phyloP scores from a whole-genome alignment of 2,888 invertebrate species.

The Morpho achilles region DNA sequence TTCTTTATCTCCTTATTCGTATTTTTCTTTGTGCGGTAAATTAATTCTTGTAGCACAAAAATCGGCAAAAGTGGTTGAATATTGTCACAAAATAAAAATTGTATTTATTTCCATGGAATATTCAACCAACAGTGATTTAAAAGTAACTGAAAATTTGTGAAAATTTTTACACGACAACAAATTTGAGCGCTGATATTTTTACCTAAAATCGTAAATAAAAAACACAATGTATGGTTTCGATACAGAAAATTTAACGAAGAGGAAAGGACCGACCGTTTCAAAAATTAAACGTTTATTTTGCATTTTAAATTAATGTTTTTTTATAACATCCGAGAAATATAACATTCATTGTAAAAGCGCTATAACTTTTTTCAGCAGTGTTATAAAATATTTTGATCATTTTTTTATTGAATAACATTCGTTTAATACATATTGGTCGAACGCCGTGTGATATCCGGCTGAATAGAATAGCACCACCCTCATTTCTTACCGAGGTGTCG shows the following conservation, averaged over 20 bases:
- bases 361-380: conserved; percentile 1
- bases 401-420: neutral
- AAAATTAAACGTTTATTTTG: conserved; percentile 24
- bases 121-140: no score
- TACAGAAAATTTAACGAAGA: conserved; percentile 26
- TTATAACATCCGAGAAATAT: conserved; percentile 9
- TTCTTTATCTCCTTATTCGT: no score
- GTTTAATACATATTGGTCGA: neutral
- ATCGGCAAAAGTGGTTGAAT: no score
- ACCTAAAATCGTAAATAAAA: conserved; percentile 15
- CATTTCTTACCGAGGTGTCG: no score
- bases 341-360: neutral
- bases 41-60: no score
- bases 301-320: conserved; percentile 22
- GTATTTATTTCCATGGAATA: no score
- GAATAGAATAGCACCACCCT: no score
- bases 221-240: conserved; percentile 20
- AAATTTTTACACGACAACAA: conserved; percentile 5
- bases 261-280: conserved; percentile 22
- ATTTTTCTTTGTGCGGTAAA: no score
- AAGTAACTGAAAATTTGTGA: neutral
- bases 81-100: no score
- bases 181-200: conserved; percentile 6
- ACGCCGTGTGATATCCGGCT: no score
- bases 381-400: conserved; percentile 4